These are phyloP conservation scores for Antennarius striatus DNA, from an alignment of 2,113 vertebrate genomes.

Conservation along the genomic window DNA sequence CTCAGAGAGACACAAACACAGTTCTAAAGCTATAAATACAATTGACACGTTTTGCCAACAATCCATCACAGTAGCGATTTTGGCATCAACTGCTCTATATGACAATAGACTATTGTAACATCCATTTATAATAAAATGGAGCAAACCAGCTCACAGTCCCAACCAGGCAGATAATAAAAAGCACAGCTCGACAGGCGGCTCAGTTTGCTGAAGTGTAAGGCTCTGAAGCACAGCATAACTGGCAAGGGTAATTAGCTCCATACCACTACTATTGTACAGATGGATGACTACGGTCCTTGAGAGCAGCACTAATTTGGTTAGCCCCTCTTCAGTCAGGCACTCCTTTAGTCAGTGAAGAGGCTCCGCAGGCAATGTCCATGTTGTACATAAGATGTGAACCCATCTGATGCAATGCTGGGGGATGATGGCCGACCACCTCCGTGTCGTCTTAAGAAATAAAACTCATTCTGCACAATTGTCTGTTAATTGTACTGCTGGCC, in stretches of 20 bases:
- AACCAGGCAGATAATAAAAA: slow-evolving; percentile 31
- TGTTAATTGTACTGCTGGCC: slow-evolving; percentile 25
- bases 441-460: slow-evolving; percentile 30
- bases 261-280: slow-evolving; percentile 59
- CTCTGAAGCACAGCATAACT: slow-evolving; percentile 61
- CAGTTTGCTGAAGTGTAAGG: slow-evolving; percentile 57
- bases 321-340: slow-evolving; percentile 55
- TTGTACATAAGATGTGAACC: slow-evolving; percentile 37
- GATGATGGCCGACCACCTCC: slow-evolving; percentile 8
- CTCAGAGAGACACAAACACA: slow-evolving; percentile 42
- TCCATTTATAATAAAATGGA: slow-evolving; percentile 58
- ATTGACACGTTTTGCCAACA: slow-evolving; percentile 67
- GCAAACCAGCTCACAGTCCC: slow-evolving; percentile 40
- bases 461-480: slow-evolving; percentile 25
- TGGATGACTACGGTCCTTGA: slow-evolving; percentile 52
- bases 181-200: slow-evolving; percentile 50
- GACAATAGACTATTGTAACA: slow-evolving; percentile 59
- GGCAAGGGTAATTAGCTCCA: slow-evolving; percentile 56
- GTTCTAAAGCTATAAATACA: slow-evolving; percentile 62
- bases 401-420: slow-evolving; percentile 29
- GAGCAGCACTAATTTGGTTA: slow-evolving; percentile 50
- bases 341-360: slow-evolving; percentile 48
- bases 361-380: slow-evolving; percentile 39
- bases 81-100: slow-evolving; percentile 48
- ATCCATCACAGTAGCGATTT: slow-evolving; percentile 45